phyloP scores from a whole-genome alignment of 64 coral and sea anemone species.

The Montipora cactus region DNA sequence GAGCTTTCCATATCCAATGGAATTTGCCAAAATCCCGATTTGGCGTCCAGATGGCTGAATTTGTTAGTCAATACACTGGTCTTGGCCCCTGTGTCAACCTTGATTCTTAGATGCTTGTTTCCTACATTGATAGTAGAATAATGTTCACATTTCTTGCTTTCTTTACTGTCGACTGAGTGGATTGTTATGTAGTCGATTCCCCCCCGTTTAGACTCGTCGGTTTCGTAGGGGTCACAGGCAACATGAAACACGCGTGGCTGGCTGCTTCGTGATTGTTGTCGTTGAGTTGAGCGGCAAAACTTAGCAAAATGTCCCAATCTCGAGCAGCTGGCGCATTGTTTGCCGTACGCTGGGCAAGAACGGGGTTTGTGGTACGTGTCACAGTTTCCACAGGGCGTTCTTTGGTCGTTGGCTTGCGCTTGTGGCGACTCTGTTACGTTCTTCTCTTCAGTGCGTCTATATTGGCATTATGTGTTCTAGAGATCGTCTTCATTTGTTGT shows the following conservation, averaged over 20 bases:
- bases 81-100: constrained; percentile 47
- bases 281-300: constrained; percentile 32
- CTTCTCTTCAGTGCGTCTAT: too few relatives aligned
- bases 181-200: constrained; percentile 34
- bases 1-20: constrained; percentile 34
- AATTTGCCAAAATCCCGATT: constrained; percentile 58
- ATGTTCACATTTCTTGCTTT: background rate
- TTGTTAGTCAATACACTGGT: constrained; percentile 41
- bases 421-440: too few relatives aligned
- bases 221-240: background rate
- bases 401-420: background rate
- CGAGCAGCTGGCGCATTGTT: constrained; percentile 33
- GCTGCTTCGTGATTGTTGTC: background rate
- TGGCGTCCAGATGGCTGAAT: background rate
- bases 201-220: constrained; percentile 19
- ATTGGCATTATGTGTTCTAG: too few relatives aligned
- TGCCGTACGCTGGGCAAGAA: constrained; percentile 52
- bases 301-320: constrained; percentile 59
- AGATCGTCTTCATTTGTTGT: too few relatives aligned
- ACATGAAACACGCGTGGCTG: background rate
- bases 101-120: background rate
- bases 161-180: background rate
- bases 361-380: constrained; percentile 1
- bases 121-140: too few relatives aligned
- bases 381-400: constrained; percentile 41